Evolutionary conservation across 2,113 vertebrate species (phyloP).

Genomic region (Tichodroma muraria): DNA sequence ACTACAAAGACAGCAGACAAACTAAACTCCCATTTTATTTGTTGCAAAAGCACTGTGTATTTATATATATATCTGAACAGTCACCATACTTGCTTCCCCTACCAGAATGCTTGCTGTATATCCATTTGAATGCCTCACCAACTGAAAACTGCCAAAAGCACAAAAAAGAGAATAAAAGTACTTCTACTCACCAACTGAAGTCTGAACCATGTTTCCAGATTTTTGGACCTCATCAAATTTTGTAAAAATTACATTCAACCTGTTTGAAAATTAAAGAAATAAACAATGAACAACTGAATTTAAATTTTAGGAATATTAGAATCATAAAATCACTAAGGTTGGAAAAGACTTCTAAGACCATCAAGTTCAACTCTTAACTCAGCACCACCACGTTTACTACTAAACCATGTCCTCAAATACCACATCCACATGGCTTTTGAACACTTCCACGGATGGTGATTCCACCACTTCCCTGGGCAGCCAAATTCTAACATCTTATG

Average conservation of each 20-base stretch:
- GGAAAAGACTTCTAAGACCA: neutral
- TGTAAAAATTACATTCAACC: constrained; percentile 98
- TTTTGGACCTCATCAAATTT: constrained; percentile 98
- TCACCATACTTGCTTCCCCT: neutral
- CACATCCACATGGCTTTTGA: neutral
- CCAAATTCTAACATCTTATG: neutral
- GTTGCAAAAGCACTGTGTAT: neutral
- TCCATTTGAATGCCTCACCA: neutral
- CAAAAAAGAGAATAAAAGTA: neutral
- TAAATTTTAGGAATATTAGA: neutral
- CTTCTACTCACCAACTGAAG: constrained; percentile 82
- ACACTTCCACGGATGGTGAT: neutral
- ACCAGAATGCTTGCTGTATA: neutral
- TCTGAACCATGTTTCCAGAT: constrained; percentile 94
- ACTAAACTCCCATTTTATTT: neutral
- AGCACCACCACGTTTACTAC: rapidly evolving
- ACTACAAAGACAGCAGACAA: neutral
- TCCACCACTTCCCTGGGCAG: neutral
- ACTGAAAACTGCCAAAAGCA: neutral
- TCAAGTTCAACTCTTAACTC: rapidly evolving
- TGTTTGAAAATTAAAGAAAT: constrained; percentile 59
- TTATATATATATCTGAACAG: neutral
- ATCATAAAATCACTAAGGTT: neutral
- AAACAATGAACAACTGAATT: neutral
- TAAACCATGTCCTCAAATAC: neutral